Evolutionary conservation across 2,888 invertebrate genomes (phyloP), one percentile per base, ranked within the genome.

Genomic region (Patella ulyssiponensis): DNA sequence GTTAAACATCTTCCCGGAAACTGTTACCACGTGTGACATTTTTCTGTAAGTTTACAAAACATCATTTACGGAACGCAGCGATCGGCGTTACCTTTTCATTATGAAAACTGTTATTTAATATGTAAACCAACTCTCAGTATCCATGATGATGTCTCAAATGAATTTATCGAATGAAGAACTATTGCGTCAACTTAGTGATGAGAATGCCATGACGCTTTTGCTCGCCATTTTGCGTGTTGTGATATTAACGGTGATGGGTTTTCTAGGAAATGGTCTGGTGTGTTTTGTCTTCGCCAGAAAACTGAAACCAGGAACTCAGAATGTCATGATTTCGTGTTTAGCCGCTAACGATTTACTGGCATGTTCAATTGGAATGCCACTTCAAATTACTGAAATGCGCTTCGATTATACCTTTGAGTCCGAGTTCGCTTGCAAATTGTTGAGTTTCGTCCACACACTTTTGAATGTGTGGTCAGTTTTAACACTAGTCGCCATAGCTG

Each of bases 351-450:
- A 88, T 74, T 53, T 87, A 12, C 71, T 86, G 33, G 83, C 82
- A 74, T 88, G 87, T 74, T 44, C 79, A 1, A 71, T 88, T 1
- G 84, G 81, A 14, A 87, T 88, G 73, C 88, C 88, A 0, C 84
- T 84, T 33, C 87, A 88, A 58, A 86, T 88, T 12, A 80, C 84
- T 12, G 87, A 88, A 75, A 81, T 88, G 78, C 71, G 85, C 23
- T 85, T 79, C 70, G 84, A 81, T 14, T 87, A 81, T 64, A 84
- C 80, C 7, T 88, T 84, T 72, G 81, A 83, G 23, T 85, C 82
- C 17, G 84, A 71, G 11, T 69, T 73, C 1, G 83, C 85, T 2
- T 88, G 88, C 74, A 87, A 87, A 73, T 73, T 84, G 0, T 78
- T 86, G n/a, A 77, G 86, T 23, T 83, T 82, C 17, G 73, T 27